Percentiles rank a stretch among this genome's conserved stretches.
phyloP scores from a whole-genome alignment of 2,888 invertebrate genomes.

The Mimas tiliae region DNA sequence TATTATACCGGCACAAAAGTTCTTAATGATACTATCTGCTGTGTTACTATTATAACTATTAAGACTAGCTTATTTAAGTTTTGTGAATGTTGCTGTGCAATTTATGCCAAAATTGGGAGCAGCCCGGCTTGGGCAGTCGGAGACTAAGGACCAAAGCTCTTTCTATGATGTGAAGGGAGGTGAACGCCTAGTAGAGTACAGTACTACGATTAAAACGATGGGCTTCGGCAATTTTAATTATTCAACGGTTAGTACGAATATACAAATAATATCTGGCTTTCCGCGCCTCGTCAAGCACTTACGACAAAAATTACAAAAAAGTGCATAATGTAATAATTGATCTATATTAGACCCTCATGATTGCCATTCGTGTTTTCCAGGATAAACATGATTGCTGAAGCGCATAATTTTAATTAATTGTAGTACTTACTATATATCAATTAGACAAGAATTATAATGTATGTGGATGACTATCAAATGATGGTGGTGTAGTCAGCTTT shows the following conservation, averaged over 20 bases:
- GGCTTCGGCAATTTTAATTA: too few species aligned
- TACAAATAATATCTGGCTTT: too few species aligned
- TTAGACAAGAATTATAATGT: neutral
- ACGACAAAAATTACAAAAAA: too few species aligned
- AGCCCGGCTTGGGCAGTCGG: neutral
- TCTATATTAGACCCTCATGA: too few species aligned
- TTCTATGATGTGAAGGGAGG: neutral
- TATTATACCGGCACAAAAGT: neutral
- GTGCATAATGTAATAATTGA: too few species aligned
- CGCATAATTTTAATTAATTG: too few species aligned
- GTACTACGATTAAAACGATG: too few species aligned
- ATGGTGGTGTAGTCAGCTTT: neutral
- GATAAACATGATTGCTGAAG: too few species aligned
- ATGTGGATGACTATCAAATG: neutral
- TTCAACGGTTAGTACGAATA: too few species aligned
- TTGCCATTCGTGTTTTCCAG: too few species aligned
- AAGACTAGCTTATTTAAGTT: slow-evolving; percentile 24
- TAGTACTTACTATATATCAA: neutral
- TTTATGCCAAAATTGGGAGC: slow-evolving; percentile 43
- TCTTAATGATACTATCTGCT: slow-evolving; percentile 13
- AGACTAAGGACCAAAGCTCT: neutral
- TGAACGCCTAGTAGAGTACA: neutral
- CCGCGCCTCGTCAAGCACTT: too few species aligned
- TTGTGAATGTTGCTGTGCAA: slow-evolving; percentile 50
- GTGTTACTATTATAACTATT: slow-evolving; percentile 11